These are phyloP conservation scores for Rhinichthys osculus DNA, from an alignment of 2,797 vertebrate genomes.

Conservation along the genomic window DNA sequence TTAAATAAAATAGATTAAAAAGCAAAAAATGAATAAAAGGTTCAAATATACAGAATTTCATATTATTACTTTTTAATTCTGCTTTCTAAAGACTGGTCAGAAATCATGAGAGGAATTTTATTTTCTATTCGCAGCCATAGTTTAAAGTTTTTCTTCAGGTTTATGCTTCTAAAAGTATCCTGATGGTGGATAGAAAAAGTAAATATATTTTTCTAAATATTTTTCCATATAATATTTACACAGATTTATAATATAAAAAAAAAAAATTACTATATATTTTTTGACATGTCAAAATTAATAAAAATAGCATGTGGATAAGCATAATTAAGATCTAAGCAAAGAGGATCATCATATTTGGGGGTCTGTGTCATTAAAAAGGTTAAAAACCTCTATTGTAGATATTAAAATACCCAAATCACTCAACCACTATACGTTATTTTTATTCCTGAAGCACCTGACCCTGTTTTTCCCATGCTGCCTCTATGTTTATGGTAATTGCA, in stretches of 20 bases:
- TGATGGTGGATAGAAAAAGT: neutral
- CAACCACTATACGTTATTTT: neutral
- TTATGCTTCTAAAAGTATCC: neutral
- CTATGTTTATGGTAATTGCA: slow-evolving; percentile 36
- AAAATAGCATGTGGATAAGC: neutral
- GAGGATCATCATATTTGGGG: neutral
- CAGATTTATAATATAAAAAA: neutral
- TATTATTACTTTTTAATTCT: neutral
- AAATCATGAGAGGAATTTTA: neutral
- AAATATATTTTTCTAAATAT: neutral
- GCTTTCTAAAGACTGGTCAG: neutral
- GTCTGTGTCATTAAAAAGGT: neutral
- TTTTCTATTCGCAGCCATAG: neutral
- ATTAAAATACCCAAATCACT: neutral
- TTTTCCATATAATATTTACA: neutral
- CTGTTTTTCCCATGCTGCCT: slow-evolving; percentile 20
- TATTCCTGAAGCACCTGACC: slow-evolving; percentile 20
- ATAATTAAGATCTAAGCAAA: neutral
- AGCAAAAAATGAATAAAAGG: neutral
- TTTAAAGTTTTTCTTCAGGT: neutral
- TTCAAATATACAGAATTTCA: neutral
- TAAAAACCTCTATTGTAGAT: neutral
- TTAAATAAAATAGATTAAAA: neutral
- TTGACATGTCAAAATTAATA: neutral
- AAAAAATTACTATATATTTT: neutral